Percentiles rank a stretch among this genome's conserved stretches.
Evolutionary conservation across 2,888 invertebrate species (phyloP).

Genomic region (Heliconius cydno): DNA sequence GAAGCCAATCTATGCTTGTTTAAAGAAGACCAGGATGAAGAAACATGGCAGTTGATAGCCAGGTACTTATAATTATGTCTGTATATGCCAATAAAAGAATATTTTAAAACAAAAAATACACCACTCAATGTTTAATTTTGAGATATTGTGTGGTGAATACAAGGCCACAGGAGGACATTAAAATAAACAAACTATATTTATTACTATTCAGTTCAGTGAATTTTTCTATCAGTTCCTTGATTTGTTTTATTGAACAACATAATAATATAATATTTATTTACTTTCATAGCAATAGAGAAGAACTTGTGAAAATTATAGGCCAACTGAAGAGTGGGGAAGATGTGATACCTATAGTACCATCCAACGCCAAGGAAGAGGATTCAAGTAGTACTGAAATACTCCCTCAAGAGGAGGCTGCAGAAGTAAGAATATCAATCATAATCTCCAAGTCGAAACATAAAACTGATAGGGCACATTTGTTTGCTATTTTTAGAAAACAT

Average conservation of each 20-base stretch:
- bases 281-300: conserved; percentile 88
- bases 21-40: conserved; percentile 97
- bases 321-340: conserved; percentile 89
- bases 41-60: conserved; percentile 96
- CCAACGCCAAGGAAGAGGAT: conserved; percentile 75
- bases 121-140: not conserved
- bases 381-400: conserved; percentile 70
- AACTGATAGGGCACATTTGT: not conserved
- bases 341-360: conserved; percentile 72
- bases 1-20: conserved; percentile 95
- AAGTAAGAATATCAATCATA: conserved; percentile 12
- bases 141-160: not conserved
- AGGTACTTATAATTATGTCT: conserved; percentile 80
- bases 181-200: too few species aligned
- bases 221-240: too few species aligned
- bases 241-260: not conserved
- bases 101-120: too few species aligned
- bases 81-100: not conserved
- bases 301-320: conserved; percentile 90
- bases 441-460: not conserved
- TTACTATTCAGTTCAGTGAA: too few species aligned
- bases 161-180: not conserved
- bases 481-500: not conserved
- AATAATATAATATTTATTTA: not conserved
- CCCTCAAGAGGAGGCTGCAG: conserved; percentile 20